A percentile compares a stretch with the other conserved stretches of the same genome.
Evolutionary conservation across 2,113 vertebrate species (phyloP).

Genomic region (Mobula hypostoma): DNA sequence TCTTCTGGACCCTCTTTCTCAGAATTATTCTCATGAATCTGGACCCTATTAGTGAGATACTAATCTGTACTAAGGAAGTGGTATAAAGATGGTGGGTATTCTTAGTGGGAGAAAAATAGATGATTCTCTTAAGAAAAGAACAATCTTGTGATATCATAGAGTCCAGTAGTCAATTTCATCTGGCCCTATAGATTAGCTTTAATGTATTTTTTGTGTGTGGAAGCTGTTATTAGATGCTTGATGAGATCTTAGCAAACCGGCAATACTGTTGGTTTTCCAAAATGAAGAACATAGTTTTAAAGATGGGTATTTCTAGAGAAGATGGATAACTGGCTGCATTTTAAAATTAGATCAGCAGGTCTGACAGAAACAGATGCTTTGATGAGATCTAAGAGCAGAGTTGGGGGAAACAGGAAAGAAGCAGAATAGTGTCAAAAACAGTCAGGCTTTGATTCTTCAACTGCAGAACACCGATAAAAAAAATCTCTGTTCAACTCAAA

Average conservation of each 20-base stretch:
- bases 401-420: background rate
- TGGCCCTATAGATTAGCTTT: background rate
- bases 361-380: background rate
- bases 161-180: background rate
- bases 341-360: too few species aligned
- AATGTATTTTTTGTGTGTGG: background rate
- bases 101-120: background rate
- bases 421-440: background rate
- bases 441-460: background rate
- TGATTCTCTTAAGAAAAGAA: background rate
- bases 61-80: background rate
- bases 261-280: background rate
- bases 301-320: background rate
- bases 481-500: background rate
- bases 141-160: background rate
- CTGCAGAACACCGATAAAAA: background rate
- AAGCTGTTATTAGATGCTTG: background rate
- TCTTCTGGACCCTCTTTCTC: too few species aligned
- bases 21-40: too few species aligned
- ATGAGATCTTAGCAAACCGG: background rate
- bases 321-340: background rate
- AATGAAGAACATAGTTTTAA: background rate
- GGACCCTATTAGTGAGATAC: background rate
- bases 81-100: background rate
- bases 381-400: background rate